These are phyloP conservation scores for Dasyurus viverrinus DNA, from an alignment of 2,113 vertebrate genomes.

Conservation along the genomic window DNA sequence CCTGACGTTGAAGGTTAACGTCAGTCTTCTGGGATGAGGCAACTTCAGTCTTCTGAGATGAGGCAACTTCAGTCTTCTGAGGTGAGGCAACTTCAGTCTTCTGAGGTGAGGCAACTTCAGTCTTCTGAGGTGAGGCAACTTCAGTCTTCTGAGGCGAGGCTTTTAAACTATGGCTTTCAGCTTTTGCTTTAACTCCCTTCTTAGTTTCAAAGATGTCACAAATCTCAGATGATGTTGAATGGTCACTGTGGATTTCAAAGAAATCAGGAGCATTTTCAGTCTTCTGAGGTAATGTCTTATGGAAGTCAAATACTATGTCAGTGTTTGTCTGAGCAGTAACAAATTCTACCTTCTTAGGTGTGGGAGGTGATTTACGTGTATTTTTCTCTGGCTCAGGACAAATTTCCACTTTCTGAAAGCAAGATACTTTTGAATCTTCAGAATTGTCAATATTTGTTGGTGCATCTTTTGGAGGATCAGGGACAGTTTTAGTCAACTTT, in stretches of 20 bases:
- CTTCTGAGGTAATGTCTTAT: not conserved
- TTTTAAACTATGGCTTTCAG: not conserved
- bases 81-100: not conserved
- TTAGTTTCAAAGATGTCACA: not conserved
- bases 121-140: not conserved
- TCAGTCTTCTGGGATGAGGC: not conserved
- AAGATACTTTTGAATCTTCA: not conserved
- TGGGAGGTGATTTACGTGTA: not conserved
- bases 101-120: not conserved
- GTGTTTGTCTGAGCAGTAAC: not conserved
- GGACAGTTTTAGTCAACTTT: not conserved
- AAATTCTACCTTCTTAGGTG: not conserved
- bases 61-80: not conserved
- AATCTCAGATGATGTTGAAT: not conserved
- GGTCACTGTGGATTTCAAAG: not conserved
- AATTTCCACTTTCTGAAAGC: not conserved
- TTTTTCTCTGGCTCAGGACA: not conserved
- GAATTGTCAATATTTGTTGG: not conserved
- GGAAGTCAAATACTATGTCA: not conserved
- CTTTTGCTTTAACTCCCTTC: not conserved
- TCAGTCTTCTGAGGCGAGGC: not conserved
- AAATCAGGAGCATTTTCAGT: not conserved
- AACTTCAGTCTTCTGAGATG: not conserved
- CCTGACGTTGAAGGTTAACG: not conserved
- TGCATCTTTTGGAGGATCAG: not conserved